Percentiles rank a stretch among this genome's conserved stretches.
These are phyloP conservation scores for Drosophila funebris DNA, from an alignment of 1,140 invertebrate genomes.

Conservation along the genomic window DNA sequence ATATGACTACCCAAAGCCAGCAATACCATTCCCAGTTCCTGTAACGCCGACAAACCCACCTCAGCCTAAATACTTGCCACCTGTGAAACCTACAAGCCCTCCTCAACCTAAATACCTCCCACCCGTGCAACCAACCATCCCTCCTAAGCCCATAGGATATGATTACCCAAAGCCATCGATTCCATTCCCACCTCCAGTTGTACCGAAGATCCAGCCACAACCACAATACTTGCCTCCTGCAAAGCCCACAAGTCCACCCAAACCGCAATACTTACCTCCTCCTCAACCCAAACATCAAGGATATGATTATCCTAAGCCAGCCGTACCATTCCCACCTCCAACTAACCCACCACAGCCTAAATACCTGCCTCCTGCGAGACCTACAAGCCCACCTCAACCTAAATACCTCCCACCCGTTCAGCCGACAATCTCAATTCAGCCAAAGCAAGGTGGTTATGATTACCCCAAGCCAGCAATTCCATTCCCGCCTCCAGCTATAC, in stretches of 20 bases:
- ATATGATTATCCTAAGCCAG: conserved; percentile 44
- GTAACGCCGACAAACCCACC: conserved; percentile 13
- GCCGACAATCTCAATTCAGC: not conserved
- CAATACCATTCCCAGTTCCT: conserved; percentile 39
- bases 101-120: conserved; percentile 10
- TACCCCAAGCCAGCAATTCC: conserved; percentile 58
- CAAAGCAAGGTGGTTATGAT: conserved; percentile 17
- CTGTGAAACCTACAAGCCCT: conserved; percentile 28
- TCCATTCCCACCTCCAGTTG: conserved; percentile 54
- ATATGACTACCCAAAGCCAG: conserved; percentile 37
- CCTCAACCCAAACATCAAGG: conserved; percentile 28
- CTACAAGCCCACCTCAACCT: conserved; percentile 14
- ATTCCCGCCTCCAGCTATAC: conserved; percentile 31
- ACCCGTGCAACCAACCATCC: not conserved
- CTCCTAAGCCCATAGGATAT: conserved; percentile 37
- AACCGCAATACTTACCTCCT: conserved; percentile 28
- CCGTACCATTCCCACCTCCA: conserved; percentile 19
- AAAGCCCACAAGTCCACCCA: conserved; percentile 24
- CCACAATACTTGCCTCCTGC: conserved; percentile 41
- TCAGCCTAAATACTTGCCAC: conserved; percentile 24
- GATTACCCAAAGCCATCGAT: conserved; percentile 63
- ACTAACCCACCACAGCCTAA: conserved; percentile 18
- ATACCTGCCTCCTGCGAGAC: conserved; percentile 15
- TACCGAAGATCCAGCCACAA: conserved; percentile 34
- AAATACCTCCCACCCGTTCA: conserved; percentile 17